phyloP scores from a whole-genome alignment of 92 coral and sea anemone species.

The Anthopleura xanthogrammica region DNA sequence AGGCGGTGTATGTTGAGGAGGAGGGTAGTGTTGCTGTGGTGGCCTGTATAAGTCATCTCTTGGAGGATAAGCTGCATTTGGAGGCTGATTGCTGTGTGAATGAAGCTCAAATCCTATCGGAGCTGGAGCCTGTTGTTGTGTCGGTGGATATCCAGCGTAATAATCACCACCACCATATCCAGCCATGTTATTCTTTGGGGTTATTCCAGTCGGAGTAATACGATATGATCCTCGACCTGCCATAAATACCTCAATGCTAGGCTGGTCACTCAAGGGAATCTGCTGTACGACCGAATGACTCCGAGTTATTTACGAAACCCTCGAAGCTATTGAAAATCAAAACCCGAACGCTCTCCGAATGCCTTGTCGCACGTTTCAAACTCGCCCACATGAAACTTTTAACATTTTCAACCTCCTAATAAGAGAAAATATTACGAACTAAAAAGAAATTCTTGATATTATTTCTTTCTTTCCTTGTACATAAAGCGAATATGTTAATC shows the following conservation, averaged over 20 bases:
- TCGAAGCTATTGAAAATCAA: background rate
- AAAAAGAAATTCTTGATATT: too few species aligned
- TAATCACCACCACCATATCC: conserved; percentile 50
- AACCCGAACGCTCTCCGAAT: conserved; percentile 17
- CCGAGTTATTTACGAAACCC: conserved; percentile 29
- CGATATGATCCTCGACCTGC: conserved; percentile 16
- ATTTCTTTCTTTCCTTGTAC: background rate
- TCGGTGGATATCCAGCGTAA: conserved; percentile 55
- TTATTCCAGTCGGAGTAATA: conserved; percentile 11
- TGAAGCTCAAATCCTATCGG: conserved; percentile 67
- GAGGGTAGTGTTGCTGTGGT: conserved; percentile 25
- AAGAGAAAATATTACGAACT: background rate
- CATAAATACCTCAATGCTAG: background rate
- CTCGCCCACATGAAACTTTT: background rate
- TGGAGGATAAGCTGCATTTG: conserved; percentile 38
- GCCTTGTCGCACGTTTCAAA: background rate
- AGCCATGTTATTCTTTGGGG: conserved; percentile 50
- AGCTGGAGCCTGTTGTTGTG: conserved; percentile 20
- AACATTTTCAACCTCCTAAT: background rate
- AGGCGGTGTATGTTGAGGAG: conserved; percentile 17
- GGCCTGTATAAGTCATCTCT: conserved; percentile 48
- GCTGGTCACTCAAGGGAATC: conserved; percentile 9
- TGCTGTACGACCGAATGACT: conserved; percentile 15
- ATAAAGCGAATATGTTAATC: background rate
- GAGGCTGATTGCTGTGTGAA: conserved; percentile 19